phyloP scores from a whole-genome alignment of 2,113 vertebrate genomes.

The Gopherus flavomarginatus region DNA sequence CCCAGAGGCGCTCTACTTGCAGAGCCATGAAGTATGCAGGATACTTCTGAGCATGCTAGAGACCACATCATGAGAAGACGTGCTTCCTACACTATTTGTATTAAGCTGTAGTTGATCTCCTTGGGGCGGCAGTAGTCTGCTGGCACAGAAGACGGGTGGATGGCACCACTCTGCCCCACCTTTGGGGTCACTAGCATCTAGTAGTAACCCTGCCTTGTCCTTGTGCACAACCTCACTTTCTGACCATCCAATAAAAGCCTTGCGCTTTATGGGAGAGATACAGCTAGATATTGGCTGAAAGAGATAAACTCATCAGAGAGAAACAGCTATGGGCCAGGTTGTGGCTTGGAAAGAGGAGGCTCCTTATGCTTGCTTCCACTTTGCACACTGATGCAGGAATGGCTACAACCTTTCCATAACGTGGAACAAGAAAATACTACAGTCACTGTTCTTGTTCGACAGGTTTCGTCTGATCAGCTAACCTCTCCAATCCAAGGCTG shows the following conservation, averaged over 20 bases:
- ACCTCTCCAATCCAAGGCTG: background rate
- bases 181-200: fast-evolving
- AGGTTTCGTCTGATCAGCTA: background rate
- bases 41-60: background rate
- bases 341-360: background rate
- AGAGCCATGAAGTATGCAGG: background rate
- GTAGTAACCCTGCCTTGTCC: background rate
- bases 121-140: background rate
- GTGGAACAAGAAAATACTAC: background rate
- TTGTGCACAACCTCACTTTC: background rate
- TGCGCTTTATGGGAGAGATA: background rate
- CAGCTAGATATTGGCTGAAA: background rate
- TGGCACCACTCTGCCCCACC: background rate
- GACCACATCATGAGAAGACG: background rate
- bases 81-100: background rate
- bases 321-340: background rate
- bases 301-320: background rate
- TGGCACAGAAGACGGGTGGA: background rate
- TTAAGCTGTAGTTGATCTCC: background rate
- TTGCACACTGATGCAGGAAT: background rate
- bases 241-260: background rate
- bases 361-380: background rate
- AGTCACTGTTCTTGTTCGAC: background rate
- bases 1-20: background rate
- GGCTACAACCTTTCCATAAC: background rate